These are phyloP conservation scores for Istiophorus platypterus DNA, from an alignment of 2,113 vertebrate species.

Conservation along the genomic window DNA sequence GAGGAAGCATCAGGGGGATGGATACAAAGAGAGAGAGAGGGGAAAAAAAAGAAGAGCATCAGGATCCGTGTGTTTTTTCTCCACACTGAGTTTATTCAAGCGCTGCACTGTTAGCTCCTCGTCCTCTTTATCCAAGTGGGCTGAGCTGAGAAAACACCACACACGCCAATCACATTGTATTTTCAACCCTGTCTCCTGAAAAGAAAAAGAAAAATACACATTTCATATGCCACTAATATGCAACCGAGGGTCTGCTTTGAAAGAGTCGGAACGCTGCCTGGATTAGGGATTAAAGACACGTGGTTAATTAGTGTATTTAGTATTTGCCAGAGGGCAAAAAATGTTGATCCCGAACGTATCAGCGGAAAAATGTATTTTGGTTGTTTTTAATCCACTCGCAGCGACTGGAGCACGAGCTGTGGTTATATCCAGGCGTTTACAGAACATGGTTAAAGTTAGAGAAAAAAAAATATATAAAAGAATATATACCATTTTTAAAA, in stretches of 20 bases:
- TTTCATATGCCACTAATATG: not conserved
- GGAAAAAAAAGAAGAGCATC: not conserved
- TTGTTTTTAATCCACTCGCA: too few relatives aligned
- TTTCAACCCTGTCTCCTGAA: not conserved
- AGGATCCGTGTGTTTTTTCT: not conserved
- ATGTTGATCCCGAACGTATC: too few relatives aligned
- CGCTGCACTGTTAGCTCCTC: not conserved
- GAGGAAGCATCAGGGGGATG: not conserved
- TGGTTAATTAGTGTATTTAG: not conserved
- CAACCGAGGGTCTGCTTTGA: not conserved
- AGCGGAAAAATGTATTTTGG: too few relatives aligned
- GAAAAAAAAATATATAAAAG: too few relatives aligned
- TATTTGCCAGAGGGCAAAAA: too few relatives aligned
- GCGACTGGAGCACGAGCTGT: too few relatives aligned
- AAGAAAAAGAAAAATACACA: not conserved
- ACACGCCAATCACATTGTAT: too few relatives aligned
- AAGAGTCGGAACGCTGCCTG: fast-evolving
- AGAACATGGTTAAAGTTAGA: too few relatives aligned
- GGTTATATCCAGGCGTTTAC: too few relatives aligned
- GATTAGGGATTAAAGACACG: not conserved
- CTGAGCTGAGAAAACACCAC: not conserved
- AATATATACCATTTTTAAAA: too few relatives aligned
- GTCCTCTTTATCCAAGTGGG: not conserved
- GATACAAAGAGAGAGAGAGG: not conserved
- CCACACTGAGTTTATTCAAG: not conserved